Conservation (phyloP, 1,140 invertebrate species). For the Meloidogyne hapla region DNA sequence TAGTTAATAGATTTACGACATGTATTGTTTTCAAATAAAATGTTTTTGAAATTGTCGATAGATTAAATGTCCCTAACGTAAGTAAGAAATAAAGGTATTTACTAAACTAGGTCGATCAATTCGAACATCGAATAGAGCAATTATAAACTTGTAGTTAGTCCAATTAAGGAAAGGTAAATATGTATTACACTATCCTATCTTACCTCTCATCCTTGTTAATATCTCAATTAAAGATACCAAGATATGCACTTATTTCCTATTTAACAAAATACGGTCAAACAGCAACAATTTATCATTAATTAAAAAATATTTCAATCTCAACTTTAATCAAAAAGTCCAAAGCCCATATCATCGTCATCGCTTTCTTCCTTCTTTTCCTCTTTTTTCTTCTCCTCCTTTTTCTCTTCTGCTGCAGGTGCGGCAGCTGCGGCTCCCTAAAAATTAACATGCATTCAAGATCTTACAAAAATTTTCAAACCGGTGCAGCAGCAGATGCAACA, state of each 20-base stretch:
- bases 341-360: slow-evolving; percentile 88
- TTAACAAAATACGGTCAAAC: too few relatives aligned
- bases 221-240: too few relatives aligned
- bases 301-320: not conserved
- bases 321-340: slow-evolving; percentile 38
- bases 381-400: slow-evolving; percentile 68
- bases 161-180: too few relatives aligned
- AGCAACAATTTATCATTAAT: slow-evolving; percentile 1
- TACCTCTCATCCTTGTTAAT: too few relatives aligned
- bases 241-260: too few relatives aligned
- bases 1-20: not conserved
- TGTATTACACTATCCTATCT: too few relatives aligned
- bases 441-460: not conserved
- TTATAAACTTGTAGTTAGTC: too few relatives aligned
- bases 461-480: not conserved
- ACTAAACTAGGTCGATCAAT: too few relatives aligned
- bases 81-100: too few relatives aligned
- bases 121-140: too few relatives aligned
- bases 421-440: slow-evolving; percentile 46
- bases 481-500: slow-evolving; percentile 40
- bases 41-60: not conserved
- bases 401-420: slow-evolving; percentile 16
- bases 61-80: not conserved
- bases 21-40: not conserved
- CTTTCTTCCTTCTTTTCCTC: slow-evolving; percentile 72